Evolutionary conservation across 2,888 invertebrate genomes (phyloP).

Genomic region (Lepidonotus clava): DNA sequence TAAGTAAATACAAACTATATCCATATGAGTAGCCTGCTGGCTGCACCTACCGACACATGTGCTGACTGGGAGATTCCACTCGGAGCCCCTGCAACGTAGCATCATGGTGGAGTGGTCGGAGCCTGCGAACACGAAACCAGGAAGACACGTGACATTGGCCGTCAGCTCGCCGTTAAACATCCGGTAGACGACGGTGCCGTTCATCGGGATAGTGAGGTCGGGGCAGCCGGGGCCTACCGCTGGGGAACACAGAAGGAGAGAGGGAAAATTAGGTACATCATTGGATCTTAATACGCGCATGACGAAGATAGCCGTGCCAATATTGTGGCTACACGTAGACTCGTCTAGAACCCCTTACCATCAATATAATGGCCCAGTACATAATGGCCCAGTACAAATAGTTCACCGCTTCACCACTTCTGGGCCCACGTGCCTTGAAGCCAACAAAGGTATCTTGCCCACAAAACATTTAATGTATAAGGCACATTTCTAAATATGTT

Average conservation of each 20-base stretch:
- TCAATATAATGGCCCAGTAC: too few species aligned
- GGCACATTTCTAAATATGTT: too few species aligned
- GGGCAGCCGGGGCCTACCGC: slow-evolving; percentile 61
- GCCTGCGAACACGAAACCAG: slow-evolving; percentile 56
- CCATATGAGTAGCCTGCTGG: background rate
- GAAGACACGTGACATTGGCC: slow-evolving; percentile 61
- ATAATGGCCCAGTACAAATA: too few species aligned
- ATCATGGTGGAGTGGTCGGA: slow-evolving; percentile 53
- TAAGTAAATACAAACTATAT: background rate
- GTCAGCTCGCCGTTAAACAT: slow-evolving; percentile 56
- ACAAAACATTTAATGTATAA: too few species aligned
- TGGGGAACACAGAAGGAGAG: slow-evolving; percentile 47
- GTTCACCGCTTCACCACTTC: too few species aligned
- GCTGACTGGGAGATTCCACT: slow-evolving; percentile 48
- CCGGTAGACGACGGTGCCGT: slow-evolving; percentile 57
- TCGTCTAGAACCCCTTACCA: too few species aligned
- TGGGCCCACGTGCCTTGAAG: too few species aligned
- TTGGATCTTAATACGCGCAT: too few species aligned
- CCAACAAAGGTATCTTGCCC: too few species aligned
- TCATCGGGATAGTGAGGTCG: slow-evolving; percentile 48
- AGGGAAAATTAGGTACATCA: background rate
- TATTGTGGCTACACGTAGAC: too few species aligned
- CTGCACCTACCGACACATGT: slow-evolving; percentile 25
- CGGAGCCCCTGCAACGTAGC: slow-evolving; percentile 51
- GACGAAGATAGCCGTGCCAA: too few species aligned